phyloP scores from a whole-genome alignment of 2,113 vertebrate genomes.

The Spermophilus dauricus region DNA sequence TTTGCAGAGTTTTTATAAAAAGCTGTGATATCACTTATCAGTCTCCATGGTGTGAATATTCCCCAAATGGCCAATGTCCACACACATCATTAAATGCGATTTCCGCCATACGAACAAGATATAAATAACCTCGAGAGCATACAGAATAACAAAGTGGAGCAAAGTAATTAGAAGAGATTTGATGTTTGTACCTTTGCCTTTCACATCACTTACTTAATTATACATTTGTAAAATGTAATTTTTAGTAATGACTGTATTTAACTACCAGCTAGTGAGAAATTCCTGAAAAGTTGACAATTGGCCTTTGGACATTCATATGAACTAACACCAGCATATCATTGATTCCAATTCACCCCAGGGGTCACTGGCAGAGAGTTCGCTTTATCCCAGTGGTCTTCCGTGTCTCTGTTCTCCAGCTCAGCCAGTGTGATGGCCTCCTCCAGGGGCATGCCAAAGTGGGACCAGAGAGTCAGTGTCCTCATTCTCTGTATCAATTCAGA shows the following conservation, averaged over 20 bases:
- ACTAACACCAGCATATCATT: not conserved
- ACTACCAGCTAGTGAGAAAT: not conserved
- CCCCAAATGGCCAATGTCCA: not conserved
- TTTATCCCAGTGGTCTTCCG: not conserved
- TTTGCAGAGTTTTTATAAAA: not conserved
- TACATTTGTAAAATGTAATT: not conserved
- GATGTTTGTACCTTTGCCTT: conserved; percentile 16
- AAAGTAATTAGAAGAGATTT: conserved; percentile 19
- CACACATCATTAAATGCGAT: not conserved
- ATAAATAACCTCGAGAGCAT: not conserved
- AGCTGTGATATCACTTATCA: not conserved
- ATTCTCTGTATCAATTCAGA: not conserved
- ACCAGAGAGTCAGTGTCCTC: not conserved
- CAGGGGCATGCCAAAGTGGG: no score
- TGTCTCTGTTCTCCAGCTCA: not conserved
- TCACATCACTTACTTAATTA: conserved; percentile 26
- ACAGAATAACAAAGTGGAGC: not conserved
- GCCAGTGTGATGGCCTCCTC: rapidly evolving
- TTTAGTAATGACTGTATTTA: conserved; percentile 49
- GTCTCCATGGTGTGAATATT: not conserved
- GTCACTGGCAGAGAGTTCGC: not conserved
- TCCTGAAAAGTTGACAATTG: not conserved
- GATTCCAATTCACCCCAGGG: not conserved
- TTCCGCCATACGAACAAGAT: not conserved
- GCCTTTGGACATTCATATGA: not conserved